These are phyloP conservation scores for Heliconius hortense DNA, from an alignment of 2,888 invertebrate species.

Conservation along the genomic window DNA sequence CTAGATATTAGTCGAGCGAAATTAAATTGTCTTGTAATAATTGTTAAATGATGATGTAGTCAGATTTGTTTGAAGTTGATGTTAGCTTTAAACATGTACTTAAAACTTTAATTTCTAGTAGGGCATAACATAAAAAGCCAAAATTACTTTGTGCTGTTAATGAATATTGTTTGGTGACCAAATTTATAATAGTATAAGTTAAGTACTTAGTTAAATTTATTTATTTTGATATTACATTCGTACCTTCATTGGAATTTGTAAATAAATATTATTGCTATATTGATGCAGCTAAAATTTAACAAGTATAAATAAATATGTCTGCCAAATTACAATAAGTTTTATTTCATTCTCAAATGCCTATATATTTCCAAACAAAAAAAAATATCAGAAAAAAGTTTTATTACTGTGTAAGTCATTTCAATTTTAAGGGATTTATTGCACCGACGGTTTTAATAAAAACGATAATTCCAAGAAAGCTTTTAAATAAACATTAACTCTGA, in stretches of 20 bases:
- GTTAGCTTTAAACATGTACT: slow-evolving; percentile 67
- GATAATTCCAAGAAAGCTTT: slow-evolving; percentile 60
- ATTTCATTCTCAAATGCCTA: slow-evolving; percentile 45
- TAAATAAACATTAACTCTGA: slow-evolving; percentile 68
- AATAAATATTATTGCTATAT: slow-evolving; percentile 75
- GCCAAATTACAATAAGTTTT: slow-evolving; percentile 74
- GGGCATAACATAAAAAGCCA: slow-evolving; percentile 58
- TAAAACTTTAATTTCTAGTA: slow-evolving; percentile 62
- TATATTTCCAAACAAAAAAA: not conserved
- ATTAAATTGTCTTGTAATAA: slow-evolving; percentile 43
- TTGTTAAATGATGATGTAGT: slow-evolving; percentile 54
- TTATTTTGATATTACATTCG: slow-evolving; percentile 77
- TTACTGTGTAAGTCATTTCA: slow-evolving; percentile 19
- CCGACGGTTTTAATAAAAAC: slow-evolving; percentile 52
- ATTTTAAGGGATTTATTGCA: slow-evolving; percentile 46
- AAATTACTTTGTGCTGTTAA: slow-evolving; percentile 61
- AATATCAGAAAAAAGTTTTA: not conserved
- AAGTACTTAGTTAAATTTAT: slow-evolving; percentile 68
- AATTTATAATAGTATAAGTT: slow-evolving; percentile 70
- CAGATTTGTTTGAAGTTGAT: slow-evolving; percentile 64
- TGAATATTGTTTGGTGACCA: slow-evolving; percentile 66
- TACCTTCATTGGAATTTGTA: slow-evolving; percentile 77
- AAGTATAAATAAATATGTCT: slow-evolving; percentile 81
- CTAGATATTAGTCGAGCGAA: slow-evolving; percentile 41
- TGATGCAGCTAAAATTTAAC: slow-evolving; percentile 77